Evolutionary conservation across 2,113 vertebrate species (phyloP).

Genomic region (Tachuris rubrigastra): DNA sequence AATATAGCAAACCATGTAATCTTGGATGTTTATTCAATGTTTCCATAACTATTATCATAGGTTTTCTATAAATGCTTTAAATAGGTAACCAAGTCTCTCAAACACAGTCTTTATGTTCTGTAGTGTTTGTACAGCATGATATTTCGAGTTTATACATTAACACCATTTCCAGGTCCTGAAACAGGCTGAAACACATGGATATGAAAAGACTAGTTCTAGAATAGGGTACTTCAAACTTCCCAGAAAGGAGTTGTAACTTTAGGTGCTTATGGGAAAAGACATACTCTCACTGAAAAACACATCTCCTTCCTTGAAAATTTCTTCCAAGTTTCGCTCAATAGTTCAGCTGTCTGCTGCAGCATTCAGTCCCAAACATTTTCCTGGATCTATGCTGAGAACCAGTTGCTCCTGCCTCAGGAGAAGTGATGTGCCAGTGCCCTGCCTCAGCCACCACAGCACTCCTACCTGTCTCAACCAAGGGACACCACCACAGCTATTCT

Average conservation of each 20-base stretch:
- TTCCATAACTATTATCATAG: constrained; percentile 23
- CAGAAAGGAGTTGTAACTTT: neutral
- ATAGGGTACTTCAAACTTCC: neutral
- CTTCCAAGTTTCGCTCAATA: neutral
- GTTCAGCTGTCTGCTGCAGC: neutral
- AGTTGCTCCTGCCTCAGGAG: neutral
- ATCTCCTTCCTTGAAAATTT: neutral
- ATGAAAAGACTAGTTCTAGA: neutral
- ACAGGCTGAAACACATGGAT: neutral
- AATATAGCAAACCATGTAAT: neutral
- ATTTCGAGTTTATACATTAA: neutral
- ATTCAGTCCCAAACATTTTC: neutral
- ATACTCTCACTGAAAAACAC: neutral
- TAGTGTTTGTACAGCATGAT: neutral
- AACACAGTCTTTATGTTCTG: neutral
- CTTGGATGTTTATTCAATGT: constrained; percentile 15
- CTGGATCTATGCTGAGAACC: neutral
- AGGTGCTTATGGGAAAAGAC: neutral
- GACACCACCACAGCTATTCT: neutral
- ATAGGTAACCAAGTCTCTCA: constrained; percentile 24
- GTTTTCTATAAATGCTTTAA: constrained; percentile 37
- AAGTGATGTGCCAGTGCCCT: neutral
- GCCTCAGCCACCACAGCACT: neutral
- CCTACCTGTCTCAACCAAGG: neutral
- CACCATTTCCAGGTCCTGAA: neutral